These are phyloP conservation scores for Chrysopilus asiliformis DNA, from an alignment of 2,888 invertebrate genomes.

Conservation along the genomic window DNA sequence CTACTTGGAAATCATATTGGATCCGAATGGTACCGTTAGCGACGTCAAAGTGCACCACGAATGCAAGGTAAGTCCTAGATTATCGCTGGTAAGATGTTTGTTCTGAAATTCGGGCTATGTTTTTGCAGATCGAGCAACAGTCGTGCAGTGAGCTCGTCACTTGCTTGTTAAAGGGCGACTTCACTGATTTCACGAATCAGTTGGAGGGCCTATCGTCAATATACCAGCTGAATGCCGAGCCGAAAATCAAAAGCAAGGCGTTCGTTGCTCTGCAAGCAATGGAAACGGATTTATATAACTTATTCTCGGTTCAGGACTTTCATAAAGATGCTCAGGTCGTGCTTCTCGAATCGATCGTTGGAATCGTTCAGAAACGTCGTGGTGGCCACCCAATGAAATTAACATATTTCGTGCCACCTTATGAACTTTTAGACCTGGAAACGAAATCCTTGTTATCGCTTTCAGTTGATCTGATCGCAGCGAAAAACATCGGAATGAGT, in stretches of 20 bases:
- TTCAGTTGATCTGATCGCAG: constrained; percentile 56
- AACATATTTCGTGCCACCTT: constrained; percentile 88
- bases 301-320: constrained; percentile 64
- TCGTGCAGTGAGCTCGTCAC: constrained; percentile 81
- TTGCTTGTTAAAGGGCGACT: constrained; percentile 73
- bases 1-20: constrained; percentile 80
- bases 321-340: constrained; percentile 52
- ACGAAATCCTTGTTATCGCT: constrained; percentile 58
- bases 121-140: constrained; percentile 49
- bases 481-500: constrained; percentile 64
- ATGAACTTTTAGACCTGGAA: constrained; percentile 72
- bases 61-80: constrained; percentile 47
- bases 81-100: neutral
- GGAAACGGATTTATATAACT: constrained; percentile 72
- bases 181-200: constrained; percentile 83
- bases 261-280: constrained; percentile 84
- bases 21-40: constrained; percentile 67
- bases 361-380: constrained; percentile 64
- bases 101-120: neutral
- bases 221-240: constrained; percentile 88
- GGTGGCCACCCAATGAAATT: constrained; percentile 90
- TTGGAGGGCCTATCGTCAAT: constrained; percentile 84
- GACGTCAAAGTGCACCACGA: constrained; percentile 89
- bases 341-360: constrained; percentile 80
- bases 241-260: constrained; percentile 87